Base-by-base conservation (phyloP, 2,113 vertebrate genomes). In the Salvator merianae region DNA sequence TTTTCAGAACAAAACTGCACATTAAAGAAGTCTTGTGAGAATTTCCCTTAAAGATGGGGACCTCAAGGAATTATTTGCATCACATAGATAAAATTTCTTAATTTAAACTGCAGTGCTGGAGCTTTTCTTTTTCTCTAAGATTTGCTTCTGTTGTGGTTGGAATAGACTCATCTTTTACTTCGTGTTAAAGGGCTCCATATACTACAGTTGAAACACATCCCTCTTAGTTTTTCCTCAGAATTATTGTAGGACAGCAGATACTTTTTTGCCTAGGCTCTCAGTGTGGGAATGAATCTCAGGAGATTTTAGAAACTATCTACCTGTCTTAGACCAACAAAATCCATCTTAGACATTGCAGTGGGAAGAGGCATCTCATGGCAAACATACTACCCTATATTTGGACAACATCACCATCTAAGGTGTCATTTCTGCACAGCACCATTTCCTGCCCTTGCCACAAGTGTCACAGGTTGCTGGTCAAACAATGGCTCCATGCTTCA, bases 1-100 rank as follows among this genome's bases (percentile, higher is more conserved):
- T 93, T 94, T 34, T 92, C 89, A 90, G 91, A 87, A 91, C 91
- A 93, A 94, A 92, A 92, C 76, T 88, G 87, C 43, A 47, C 62
- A 83, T 90, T 91, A 88, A 92, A 88, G 83, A 83, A 85, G 89
- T 85, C 78, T 90, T 90, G 83, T 71, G 83, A 83, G 36, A 40
- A 55, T 85, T 88, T 88, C 90, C 93, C 88, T 90, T 88, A 47
- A 90, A 87, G 90, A 77, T 88, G 77, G 79, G 68, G 77, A 7
- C 93, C 83, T 89, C 0, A 0, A 94, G 91, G 91, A 86, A 81
- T 38, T 80, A 59, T 82, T 32, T 85, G 47, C 22, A 1, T 82
- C 84, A 77, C 85, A 91, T 80, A 92, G 92, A 94, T 93, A 93
- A 93, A 85, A 84, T 82, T 88, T 91, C 34, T 75, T 86, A 84